Evolutionary conservation across 2,888 invertebrate genomes (phyloP).

Genomic region (Ypsolopha sequella): DNA sequence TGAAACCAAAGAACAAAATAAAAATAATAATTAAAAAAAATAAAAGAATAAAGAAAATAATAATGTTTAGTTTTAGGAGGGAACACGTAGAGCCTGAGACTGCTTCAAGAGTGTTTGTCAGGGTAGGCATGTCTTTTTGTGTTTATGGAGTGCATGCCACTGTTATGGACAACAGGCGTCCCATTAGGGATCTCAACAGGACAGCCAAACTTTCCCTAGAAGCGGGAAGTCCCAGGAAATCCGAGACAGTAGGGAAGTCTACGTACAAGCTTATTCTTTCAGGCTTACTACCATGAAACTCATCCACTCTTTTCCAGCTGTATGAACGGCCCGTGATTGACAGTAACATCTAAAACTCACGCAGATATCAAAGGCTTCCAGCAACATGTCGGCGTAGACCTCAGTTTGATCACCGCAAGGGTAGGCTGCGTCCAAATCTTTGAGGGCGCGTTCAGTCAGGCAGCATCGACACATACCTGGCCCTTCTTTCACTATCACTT

Average conservation of each 20-base stretch:
- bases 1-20: too few relatives aligned
- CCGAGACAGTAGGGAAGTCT: background rate
- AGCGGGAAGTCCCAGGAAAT: background rate
- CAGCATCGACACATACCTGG: conserved; percentile 28
- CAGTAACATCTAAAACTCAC: background rate
- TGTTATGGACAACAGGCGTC: too few relatives aligned
- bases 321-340: background rate
- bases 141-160: too few relatives aligned
- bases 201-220: background rate
- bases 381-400: background rate
- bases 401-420: background rate
- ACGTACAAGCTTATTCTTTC: conserved; percentile 11
- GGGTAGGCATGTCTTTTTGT: too few relatives aligned
- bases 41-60: too few relatives aligned
- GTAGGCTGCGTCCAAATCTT: background rate
- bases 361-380: background rate
- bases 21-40: too few relatives aligned
- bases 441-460: conserved; percentile 13
- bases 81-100: too few relatives aligned
- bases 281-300: conserved; percentile 15
- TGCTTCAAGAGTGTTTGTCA: too few relatives aligned
- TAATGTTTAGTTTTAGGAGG: too few relatives aligned
- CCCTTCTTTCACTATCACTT: conserved; percentile 17
- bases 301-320: conserved; percentile 16
- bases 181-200: too few relatives aligned